These are phyloP conservation scores for Dendroctonus ponderosae DNA, from an alignment of 1,140 invertebrate genomes.

Conservation along the genomic window DNA sequence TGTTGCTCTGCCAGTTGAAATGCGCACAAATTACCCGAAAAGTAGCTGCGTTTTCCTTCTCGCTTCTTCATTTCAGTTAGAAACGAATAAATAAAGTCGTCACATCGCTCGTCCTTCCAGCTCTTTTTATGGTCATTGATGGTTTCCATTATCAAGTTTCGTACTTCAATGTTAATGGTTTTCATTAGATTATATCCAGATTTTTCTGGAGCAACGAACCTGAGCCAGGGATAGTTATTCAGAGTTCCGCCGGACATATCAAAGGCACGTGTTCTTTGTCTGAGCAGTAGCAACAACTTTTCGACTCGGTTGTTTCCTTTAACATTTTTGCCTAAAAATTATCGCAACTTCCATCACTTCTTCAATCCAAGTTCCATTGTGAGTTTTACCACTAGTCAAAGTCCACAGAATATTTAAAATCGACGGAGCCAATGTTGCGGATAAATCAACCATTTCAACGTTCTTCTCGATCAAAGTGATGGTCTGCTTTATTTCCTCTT, in stretches of 20 bases:
- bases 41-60: not conserved
- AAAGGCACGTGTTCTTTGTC: constrained; percentile 58
- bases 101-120: constrained; percentile 54
- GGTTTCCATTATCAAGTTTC: constrained; percentile 45
- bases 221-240: constrained; percentile 64
- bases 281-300: constrained; percentile 56
- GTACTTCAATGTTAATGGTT: constrained; percentile 43
- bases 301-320: constrained; percentile 13
- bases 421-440: constrained; percentile 59
- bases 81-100: constrained; percentile 71
- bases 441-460: constrained; percentile 51
- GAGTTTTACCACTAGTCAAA: constrained; percentile 60
- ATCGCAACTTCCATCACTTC: not conserved
- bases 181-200: constrained; percentile 58
- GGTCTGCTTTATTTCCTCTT: constrained; percentile 58
- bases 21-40: not conserved
- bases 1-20: not conserved
- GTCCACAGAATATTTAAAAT: constrained; percentile 72
- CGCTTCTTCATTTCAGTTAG: constrained; percentile 56
- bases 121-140: constrained; percentile 59
- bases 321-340: constrained; percentile 8
- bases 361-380: not conserved
- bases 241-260: constrained; percentile 68
- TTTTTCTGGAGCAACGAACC: constrained; percentile 59
- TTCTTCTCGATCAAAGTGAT: constrained; percentile 49